Conservation (phyloP, 2,888 invertebrate genomes). For the Zelleria hepariella region DNA sequence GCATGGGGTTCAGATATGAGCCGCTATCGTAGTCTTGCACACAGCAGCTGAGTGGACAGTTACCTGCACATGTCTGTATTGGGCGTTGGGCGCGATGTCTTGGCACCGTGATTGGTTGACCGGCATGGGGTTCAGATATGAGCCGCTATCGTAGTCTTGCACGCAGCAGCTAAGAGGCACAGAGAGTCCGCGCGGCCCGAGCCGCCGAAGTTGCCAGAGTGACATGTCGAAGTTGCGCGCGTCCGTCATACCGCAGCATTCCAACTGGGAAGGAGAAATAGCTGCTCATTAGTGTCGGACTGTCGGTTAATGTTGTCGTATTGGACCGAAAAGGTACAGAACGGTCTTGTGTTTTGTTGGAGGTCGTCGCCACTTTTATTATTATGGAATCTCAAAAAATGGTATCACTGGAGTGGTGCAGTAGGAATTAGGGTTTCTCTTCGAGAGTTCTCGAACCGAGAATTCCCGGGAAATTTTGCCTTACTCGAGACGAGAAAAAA, state of each 20-base stretch:
- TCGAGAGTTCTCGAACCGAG: no score
- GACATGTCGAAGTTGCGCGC: slow-evolving; percentile 87
- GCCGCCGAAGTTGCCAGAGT: slow-evolving; percentile 81
- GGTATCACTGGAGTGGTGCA: no score
- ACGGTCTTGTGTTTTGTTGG: no score
- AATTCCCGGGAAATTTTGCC: no score
- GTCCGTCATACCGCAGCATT: slow-evolving; percentile 85
- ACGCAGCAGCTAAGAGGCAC: slow-evolving; percentile 83
- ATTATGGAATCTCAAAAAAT: no score
- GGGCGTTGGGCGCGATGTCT: slow-evolving; percentile 70
- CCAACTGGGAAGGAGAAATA: slow-evolving; percentile 62
- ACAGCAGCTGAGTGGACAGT: slow-evolving; percentile 67
- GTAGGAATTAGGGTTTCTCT: no score
- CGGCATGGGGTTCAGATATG: slow-evolving; percentile 83
- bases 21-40: slow-evolving; percentile 29
- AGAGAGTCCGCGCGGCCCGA: slow-evolving; percentile 78
- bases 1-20: slow-evolving; percentile 82
- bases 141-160: slow-evolving; percentile 66
- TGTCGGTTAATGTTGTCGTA: no score
- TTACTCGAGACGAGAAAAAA: no score
- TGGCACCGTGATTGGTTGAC: slow-evolving; percentile 81
- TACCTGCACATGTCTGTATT: slow-evolving; percentile 74
- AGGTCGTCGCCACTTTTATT: no score
- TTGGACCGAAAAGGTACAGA: no score
- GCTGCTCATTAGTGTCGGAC: no score